phyloP scores from a whole-genome alignment of 2,113 vertebrate species.

The Lepus europaeus region DNA sequence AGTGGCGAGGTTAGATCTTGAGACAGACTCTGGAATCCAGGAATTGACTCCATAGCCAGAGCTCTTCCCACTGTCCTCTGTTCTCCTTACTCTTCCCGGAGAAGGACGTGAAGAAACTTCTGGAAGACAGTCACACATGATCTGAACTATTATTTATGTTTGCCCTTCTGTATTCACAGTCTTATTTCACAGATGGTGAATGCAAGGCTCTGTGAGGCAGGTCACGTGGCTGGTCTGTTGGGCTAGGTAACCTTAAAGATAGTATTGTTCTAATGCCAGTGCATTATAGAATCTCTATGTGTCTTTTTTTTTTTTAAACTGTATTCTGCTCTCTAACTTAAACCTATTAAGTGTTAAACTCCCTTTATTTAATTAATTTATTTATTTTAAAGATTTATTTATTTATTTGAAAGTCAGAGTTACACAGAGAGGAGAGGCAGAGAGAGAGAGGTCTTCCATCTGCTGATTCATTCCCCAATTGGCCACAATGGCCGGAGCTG shows the following conservation, averaged over 20 bases:
- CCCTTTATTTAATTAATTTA: not conserved
- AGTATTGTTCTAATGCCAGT: conserved; percentile 1
- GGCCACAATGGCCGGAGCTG: no score
- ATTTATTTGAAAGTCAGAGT: no score
- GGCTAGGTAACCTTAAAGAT: not conserved
- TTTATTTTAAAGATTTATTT: conserved; percentile 17
- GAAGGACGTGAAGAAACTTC: conserved; percentile 47
- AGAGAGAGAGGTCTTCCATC: no score
- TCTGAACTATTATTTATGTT: conserved; percentile 33
- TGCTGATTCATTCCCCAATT: no score
- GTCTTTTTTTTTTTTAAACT: not conserved
- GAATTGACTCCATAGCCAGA: not conserved
- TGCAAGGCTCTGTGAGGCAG: not conserved
- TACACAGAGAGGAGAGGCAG: no score
- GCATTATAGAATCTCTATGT: not conserved
- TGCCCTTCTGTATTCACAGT: not conserved
- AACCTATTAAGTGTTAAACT: conserved; percentile 24
- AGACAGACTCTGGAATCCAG: conserved; percentile 34
- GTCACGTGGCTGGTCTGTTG: not conserved
- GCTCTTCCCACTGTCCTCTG: not conserved
- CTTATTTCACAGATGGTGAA: conserved; percentile 48
- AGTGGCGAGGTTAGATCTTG: conserved; percentile 48
- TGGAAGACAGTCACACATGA: not conserved
- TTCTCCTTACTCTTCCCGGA: conserved; percentile 25
- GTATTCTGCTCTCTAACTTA: not conserved